These are phyloP conservation scores for Connochaetes taurinus DNA, from an alignment of 2,113 vertebrate species.

Conservation along the genomic window DNA sequence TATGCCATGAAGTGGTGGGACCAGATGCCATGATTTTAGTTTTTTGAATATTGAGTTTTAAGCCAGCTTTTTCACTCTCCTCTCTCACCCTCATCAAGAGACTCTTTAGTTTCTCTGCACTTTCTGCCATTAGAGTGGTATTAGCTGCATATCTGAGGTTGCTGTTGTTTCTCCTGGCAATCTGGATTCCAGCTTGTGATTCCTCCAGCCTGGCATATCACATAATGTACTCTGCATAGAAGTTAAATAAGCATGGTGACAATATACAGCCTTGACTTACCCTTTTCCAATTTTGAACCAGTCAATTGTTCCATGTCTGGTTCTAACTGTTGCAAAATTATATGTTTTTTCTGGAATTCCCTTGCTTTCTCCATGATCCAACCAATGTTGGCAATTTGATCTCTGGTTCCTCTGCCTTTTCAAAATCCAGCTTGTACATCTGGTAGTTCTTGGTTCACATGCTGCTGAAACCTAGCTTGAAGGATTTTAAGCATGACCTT, in stretches of 20 bases:
- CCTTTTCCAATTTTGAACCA: not conserved
- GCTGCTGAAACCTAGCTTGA: not conserved
- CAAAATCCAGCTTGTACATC: not conserved
- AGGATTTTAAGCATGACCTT: not conserved
- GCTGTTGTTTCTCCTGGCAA: not conserved
- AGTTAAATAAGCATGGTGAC: not conserved
- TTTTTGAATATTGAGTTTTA: not conserved
- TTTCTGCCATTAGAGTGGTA: not conserved
- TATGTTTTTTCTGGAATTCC: not conserved
- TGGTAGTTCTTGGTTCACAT: not conserved
- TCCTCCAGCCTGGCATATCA: not conserved
- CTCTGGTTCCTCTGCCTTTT: not conserved
- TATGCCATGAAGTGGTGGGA: not conserved
- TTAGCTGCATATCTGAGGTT: not conserved
- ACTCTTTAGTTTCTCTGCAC: not conserved
- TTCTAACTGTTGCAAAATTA: not conserved
- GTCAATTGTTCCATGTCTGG: not conserved
- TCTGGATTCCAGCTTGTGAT: not conserved
- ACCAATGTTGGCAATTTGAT: not conserved
- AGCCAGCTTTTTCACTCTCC: not conserved
- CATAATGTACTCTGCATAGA: not conserved
- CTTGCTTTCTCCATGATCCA: not conserved
- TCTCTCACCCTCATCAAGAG: not conserved
- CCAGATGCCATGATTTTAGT: not conserved
- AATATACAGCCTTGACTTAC: not conserved